phyloP scores from a whole-genome alignment of 2,113 vertebrate genomes.

The Saccopteryx bilineata region DNA sequence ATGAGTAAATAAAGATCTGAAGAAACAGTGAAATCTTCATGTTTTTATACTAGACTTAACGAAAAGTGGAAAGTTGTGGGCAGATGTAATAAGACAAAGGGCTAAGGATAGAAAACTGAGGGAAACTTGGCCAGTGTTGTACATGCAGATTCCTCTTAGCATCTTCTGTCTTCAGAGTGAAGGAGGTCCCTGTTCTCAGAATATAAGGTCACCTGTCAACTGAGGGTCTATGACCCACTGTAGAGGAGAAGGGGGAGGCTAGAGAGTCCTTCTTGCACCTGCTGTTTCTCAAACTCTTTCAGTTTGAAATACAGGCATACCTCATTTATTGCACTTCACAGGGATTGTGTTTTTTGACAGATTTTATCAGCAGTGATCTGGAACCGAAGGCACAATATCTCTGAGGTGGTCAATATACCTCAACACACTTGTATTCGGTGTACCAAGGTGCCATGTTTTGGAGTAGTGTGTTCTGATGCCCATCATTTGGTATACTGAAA shows the following conservation, averaged over 20 bases:
- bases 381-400: background rate
- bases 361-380: background rate
- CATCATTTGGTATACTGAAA: slow-evolving; percentile 22
- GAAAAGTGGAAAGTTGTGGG: background rate
- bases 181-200: background rate
- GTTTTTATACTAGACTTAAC: background rate
- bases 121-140: background rate
- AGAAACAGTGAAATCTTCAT: background rate
- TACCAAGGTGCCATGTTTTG: background rate
- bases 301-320: background rate
- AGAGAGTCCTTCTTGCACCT: background rate
- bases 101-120: background rate
- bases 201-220: background rate
- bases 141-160: background rate
- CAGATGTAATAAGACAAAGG: background rate
- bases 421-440: background rate
- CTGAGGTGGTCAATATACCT: too few species aligned
- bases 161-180: background rate
- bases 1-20: background rate
- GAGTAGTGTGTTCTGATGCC: background rate
- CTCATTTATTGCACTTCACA: background rate
- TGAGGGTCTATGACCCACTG: background rate
- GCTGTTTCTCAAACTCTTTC: background rate
- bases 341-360: background rate
- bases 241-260: background rate